Evolutionary conservation across 2,113 vertebrate species (phyloP).

Genomic region (Leuciscus idus): DNA sequence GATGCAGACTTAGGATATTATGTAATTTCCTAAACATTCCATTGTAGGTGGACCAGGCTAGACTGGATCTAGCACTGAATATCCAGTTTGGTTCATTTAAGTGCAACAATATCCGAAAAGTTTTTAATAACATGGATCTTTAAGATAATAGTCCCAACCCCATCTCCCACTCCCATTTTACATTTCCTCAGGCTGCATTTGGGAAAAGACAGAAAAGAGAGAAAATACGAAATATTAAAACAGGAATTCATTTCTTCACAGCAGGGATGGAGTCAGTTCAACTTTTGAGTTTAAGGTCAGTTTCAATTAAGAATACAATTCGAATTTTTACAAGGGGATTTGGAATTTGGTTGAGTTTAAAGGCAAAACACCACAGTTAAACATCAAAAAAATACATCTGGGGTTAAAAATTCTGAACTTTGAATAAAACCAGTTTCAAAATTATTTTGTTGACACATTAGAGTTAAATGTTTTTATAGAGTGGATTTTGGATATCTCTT

Average conservation of each 20-base stretch:
- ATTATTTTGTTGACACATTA: neutral
- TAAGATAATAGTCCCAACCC: neutral
- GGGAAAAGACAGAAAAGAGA: constrained; percentile 74
- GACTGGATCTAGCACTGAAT: constrained; percentile 16
- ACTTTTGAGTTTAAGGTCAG: constrained; percentile 8
- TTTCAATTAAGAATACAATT: neutral
- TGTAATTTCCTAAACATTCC: constrained; percentile 31
- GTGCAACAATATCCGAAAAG: constrained; percentile 23
- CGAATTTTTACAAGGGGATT: neutral
- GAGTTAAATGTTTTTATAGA: neutral
- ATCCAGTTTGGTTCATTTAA: constrained; percentile 7
- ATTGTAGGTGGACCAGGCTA: neutral
- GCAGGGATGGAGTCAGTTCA: constrained; percentile 21
- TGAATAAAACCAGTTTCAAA: neutral
- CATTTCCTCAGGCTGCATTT: constrained; percentile 90
- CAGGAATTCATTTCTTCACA: constrained; percentile 18
- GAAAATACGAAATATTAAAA: constrained; percentile 53
- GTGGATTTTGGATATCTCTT: neutral
- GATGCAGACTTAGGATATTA: constrained; percentile 41
- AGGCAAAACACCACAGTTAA: neutral
- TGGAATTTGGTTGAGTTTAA: neutral
- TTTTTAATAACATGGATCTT: constrained; percentile 1
- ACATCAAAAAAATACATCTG: neutral
- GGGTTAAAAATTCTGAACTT: neutral
- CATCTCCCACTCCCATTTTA: constrained; percentile 53